Evolutionary conservation across 2,113 vertebrate genomes (phyloP).

Genomic region (Stictonetta naevosa): DNA sequence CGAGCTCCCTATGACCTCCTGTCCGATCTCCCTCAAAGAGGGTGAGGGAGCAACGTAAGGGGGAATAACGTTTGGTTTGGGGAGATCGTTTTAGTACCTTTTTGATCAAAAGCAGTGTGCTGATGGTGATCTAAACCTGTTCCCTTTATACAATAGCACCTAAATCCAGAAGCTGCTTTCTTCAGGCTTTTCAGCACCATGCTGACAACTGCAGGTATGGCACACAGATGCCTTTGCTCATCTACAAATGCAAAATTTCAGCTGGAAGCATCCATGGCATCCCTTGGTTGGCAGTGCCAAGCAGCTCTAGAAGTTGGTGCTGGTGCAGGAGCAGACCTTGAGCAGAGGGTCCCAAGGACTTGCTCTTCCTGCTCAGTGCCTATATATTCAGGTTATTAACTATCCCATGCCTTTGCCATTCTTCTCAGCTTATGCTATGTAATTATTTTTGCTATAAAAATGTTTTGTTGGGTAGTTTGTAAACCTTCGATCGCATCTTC

Average conservation of each 20-base stretch:
- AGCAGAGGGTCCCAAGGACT: not conserved
- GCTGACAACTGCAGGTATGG: rapidly evolving
- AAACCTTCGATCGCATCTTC: not conserved
- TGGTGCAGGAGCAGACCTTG: not conserved
- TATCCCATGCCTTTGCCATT: not conserved
- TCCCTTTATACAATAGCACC: not conserved
- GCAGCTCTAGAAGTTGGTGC: not conserved
- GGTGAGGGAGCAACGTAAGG: rapidly evolving
- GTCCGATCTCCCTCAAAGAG: rapidly evolving
- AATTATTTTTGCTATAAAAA: not conserved
- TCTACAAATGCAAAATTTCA: not conserved
- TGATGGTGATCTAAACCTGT: not conserved
- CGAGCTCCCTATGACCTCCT: not conserved
- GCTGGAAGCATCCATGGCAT: not conserved
- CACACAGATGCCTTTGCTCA: not conserved
- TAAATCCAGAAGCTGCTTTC: not conserved
- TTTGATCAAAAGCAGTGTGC: not conserved
- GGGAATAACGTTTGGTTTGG: not conserved
- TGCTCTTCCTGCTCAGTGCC: not conserved
- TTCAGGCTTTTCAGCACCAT: not conserved
- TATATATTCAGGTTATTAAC: not conserved
- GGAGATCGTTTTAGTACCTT: not conserved
- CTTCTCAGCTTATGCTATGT: not conserved
- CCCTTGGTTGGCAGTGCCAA: not conserved
- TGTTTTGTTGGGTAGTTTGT: not conserved